phyloP scores from a whole-genome alignment of 2,113 vertebrate genomes.

The Dendrocopos noguchii region DNA sequence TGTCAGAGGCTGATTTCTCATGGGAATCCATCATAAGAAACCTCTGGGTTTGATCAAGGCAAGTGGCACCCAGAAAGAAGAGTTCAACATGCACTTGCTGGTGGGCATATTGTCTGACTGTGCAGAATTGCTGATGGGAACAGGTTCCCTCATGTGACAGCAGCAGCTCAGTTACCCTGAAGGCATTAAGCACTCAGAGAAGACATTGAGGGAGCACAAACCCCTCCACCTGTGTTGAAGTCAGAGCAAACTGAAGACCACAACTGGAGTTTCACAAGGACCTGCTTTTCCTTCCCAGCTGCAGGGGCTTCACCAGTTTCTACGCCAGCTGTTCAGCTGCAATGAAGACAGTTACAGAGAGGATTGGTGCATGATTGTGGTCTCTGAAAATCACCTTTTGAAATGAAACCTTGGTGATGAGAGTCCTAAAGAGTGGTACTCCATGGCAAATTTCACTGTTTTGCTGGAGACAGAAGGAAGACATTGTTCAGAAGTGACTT shows the following conservation, averaged over 20 bases:
- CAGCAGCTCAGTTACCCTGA: not conserved
- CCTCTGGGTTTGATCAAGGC: not conserved
- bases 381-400: not conserved
- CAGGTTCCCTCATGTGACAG: not conserved
- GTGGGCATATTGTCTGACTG: not conserved
- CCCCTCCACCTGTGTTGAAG: not conserved
- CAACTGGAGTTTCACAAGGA: not conserved
- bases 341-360: not conserved
- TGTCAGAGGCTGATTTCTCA: not conserved
- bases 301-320: not conserved
- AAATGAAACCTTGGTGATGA: not conserved
- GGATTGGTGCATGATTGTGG: fast-evolving
- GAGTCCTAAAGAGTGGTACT: not conserved
- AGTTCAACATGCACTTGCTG: not conserved
- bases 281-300: not conserved
- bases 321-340: not conserved
- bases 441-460: not conserved
- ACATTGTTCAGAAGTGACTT: not conserved
- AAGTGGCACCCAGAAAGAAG: not conserved
- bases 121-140: fast-evolving
- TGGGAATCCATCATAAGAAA: not conserved
- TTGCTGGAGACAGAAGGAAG: not conserved
- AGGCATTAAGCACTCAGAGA: fast-evolving
- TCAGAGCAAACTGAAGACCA: not conserved
- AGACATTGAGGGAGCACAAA: not conserved